These are phyloP conservation scores for Diadumene lineata DNA, from an alignment of 92 coral and sea anemone genomes.

Conservation along the genomic window DNA sequence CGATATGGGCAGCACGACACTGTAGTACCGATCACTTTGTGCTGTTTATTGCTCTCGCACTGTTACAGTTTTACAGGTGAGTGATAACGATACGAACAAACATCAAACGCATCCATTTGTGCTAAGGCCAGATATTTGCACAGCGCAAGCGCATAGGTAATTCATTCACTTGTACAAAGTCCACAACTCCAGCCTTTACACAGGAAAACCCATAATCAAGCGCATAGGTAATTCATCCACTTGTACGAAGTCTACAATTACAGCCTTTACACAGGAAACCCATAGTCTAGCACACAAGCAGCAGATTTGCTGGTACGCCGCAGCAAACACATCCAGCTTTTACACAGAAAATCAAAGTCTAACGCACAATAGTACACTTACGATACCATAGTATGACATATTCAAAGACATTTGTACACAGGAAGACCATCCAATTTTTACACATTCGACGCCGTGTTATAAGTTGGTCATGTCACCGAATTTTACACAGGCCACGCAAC, in stretches of 20 bases:
- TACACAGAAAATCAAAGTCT: not conserved
- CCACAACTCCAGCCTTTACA: not conserved
- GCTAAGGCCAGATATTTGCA: not conserved
- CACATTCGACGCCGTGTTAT: not conserved
- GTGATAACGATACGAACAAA: no score
- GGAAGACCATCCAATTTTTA: not conserved
- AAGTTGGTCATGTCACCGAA: no score
- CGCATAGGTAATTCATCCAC: not conserved
- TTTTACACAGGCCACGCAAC: not conserved
- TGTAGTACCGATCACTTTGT: conserved; percentile 95
- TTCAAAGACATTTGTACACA: not conserved
- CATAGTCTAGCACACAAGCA: no score
- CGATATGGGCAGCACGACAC: conserved; percentile 92
- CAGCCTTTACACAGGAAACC: not conserved
- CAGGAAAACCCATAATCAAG: not conserved
- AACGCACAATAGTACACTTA: not conserved
- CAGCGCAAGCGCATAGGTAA: not conserved
- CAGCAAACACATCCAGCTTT: not conserved
- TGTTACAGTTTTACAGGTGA: conserved; percentile 94
- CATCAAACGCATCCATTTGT: not conserved
- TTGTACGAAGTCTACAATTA: no score
- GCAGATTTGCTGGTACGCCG: no score
- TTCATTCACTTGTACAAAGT: not conserved
- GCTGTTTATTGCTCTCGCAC: conserved; percentile 92
- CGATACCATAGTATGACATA: no score